These are phyloP conservation scores for crab-eating macaque (Macaca fascicularis) DNA, from an alignment of 2,113 vertebrate species.

Conservation along the genomic window DNA sequence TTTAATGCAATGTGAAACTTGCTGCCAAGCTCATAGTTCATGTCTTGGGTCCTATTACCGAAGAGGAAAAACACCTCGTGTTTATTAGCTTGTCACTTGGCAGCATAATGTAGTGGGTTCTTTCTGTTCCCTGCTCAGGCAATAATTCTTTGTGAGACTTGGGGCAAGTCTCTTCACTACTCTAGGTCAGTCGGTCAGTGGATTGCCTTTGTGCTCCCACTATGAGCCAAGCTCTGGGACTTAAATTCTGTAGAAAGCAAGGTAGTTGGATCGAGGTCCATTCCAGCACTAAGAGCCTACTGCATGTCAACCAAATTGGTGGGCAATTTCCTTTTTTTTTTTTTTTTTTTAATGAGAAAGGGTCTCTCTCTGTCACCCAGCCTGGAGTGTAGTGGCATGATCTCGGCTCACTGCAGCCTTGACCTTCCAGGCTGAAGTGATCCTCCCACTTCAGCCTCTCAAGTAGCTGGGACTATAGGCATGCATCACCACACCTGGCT, in stretches of 20 bases:
- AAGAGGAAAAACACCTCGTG: neutral
- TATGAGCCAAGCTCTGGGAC: neutral
- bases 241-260: neutral
- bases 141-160: neutral
- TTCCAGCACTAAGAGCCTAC: neutral
- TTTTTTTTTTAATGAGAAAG: no score
- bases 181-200: neutral
- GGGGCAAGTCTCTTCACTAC: neutral
- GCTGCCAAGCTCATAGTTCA: constrained; percentile 48
- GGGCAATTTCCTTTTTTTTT: neutral
- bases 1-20: neutral
- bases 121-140: neutral
- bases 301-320: neutral
- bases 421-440: no score
- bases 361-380: no score
- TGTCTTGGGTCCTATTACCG: constrained; percentile 23
- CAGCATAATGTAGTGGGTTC: neutral
- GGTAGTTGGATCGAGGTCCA: neutral
- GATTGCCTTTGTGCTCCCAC: neutral
- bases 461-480: no score
- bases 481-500: no score
- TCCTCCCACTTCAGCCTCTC: no score
- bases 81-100: neutral
- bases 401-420: no score
- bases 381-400: no score